Percentiles rank a stretch among this genome's conserved stretches.
These are phyloP conservation scores for Intellagama lesueurii DNA, from an alignment of 2,797 vertebrate species.

Conservation along the genomic window DNA sequence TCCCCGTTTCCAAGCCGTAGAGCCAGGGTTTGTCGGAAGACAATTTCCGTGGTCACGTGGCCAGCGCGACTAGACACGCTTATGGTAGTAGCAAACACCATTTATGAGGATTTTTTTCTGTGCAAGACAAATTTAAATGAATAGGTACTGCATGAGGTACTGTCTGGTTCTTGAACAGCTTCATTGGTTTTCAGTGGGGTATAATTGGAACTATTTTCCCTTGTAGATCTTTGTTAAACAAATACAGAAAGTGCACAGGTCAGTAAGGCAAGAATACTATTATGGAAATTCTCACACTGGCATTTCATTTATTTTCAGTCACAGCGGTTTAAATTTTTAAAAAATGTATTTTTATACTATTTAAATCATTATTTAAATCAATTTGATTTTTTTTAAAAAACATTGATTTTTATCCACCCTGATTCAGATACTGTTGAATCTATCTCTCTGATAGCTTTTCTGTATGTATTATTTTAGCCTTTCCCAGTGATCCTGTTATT, in stretches of 20 bases:
- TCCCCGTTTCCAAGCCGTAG: too few relatives aligned
- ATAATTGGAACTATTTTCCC: neutral
- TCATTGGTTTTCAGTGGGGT: neutral
- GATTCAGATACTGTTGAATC: conserved; percentile 28
- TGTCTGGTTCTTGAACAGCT: neutral
- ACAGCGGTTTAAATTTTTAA: too few relatives aligned
- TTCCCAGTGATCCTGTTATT: conserved; percentile 84
- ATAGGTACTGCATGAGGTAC: too few relatives aligned
- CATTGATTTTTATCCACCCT: neutral
- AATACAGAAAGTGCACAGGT: neutral
- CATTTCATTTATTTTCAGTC: neutral
- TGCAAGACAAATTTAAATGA: neutral
- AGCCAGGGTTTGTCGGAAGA: too few relatives aligned
- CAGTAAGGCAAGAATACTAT: neutral
- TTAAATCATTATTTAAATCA: too few relatives aligned
- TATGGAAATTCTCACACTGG: neutral
- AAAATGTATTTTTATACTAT: too few relatives aligned
- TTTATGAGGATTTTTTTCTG: neutral
- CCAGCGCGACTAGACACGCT: too few relatives aligned
- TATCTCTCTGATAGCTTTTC: conserved; percentile 21
- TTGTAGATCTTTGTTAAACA: neutral
- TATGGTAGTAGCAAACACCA: neutral
- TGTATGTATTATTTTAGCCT: conserved; percentile 79
- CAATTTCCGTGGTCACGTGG: too few relatives aligned
- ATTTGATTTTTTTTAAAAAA: too few relatives aligned